These are phyloP conservation scores for Glyptemys insculpta DNA, from an alignment of 2,797 vertebrate species.

Conservation along the genomic window DNA sequence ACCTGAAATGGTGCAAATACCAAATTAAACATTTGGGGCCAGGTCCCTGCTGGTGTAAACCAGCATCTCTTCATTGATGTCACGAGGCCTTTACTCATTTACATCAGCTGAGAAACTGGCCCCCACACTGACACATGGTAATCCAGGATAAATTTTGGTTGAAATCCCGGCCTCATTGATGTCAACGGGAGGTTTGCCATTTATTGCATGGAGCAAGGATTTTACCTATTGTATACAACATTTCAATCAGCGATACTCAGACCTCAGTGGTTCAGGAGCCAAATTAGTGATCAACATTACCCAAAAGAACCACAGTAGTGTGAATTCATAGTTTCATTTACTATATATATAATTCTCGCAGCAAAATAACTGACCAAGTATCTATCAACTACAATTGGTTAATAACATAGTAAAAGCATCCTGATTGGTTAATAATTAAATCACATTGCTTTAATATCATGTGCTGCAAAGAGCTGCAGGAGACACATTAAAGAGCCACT, in stretches of 20 bases:
- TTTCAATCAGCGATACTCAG: not conserved
- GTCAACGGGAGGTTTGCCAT: not conserved
- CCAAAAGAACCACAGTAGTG: not conserved
- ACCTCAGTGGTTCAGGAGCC: not conserved
- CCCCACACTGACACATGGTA: not conserved
- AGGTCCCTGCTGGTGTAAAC: not conserved
- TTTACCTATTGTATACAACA: not conserved
- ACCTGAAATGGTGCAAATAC: not conserved
- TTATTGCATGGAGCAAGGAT: not conserved
- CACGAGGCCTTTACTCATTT: not conserved
- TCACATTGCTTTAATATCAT: not conserved
- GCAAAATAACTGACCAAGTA: not conserved
- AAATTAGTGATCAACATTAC: not conserved
- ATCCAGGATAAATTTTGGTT: not conserved
- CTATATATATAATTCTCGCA: not conserved
- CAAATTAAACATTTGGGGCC: slow-evolving; percentile 13
- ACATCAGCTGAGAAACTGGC: not conserved
- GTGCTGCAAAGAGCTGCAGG: not conserved
- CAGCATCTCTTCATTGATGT: not conserved
- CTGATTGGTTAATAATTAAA: not conserved
- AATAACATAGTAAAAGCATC: not conserved
- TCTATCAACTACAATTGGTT: not conserved
- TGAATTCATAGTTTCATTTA: not conserved
- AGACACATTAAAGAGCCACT: not conserved
- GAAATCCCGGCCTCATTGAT: not conserved